Conservation (phyloP, 1,140 invertebrate species). For the Littorina saxatilis region DNA sequence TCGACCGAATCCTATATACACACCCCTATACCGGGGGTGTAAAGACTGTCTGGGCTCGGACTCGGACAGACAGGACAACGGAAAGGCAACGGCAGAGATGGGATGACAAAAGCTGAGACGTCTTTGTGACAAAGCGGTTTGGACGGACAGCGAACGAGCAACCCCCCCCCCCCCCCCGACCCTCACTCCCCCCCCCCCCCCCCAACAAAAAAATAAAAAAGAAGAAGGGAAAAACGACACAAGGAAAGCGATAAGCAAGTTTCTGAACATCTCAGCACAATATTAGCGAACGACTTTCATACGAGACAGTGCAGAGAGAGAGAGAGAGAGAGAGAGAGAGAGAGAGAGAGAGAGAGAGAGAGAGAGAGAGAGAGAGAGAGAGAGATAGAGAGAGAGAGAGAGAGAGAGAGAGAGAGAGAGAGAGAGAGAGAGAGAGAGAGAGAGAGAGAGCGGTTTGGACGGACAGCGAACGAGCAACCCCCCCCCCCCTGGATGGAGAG, state of each 20-base stretch:
- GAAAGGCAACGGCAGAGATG: background rate
- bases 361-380: background rate
- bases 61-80: background rate
- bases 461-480: background rate
- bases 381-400: background rate
- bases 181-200: no score
- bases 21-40: no score
- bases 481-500: no score
- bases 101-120: background rate
- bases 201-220: no score
- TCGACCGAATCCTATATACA: no score
- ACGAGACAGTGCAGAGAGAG: no score
- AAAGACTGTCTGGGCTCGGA: no score
- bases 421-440: background rate
- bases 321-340: background rate
- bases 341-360: background rate
- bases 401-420: conserved; percentile 14
- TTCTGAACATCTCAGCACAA: no score
- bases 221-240: background rate
- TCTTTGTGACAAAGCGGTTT: no score
- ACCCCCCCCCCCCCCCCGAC: no score
- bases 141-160: background rate
- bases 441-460: no score
- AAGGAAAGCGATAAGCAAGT: background rate
- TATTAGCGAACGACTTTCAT: no score